Evolutionary conservation across 1,140 invertebrate genomes (phyloP), one percentile per base, ranked within the genome.

Genomic region (Leptinotarsa undecemlineata): DNA sequence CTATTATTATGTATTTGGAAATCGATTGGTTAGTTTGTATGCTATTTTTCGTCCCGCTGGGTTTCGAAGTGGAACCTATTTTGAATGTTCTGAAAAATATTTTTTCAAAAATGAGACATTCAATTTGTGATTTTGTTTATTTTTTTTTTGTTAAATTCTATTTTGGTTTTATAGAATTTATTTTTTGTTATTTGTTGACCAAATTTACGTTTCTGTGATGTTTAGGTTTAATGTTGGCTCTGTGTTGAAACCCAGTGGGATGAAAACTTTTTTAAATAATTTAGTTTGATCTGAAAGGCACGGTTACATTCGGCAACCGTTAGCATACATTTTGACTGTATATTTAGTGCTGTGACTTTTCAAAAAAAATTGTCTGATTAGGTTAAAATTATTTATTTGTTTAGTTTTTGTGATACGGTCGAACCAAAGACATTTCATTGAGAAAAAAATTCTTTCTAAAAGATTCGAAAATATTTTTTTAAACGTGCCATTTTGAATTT

Each of bases 331-430:
- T 79, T 81, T 80, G 82, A 83, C 82, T 83, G 82, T 82, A 82
- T 83, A 79, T 83, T 83, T 82, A 82, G 82, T 82, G 82, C 82
- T 83, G 82, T 83, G 82, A 83, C 77, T 80, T 76, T 77, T 80
- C 78, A 81, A 78, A 80, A 79, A 75, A 76, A 72, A 78, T 78
- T 73, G 81, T 82, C 81, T 82, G 82, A 82, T 79, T 83, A 83
- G 82, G 80, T 81, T 82, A 80, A 76, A 79, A 79, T 76, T 81
- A 80, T 81, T 81, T 81, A 80, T 80, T 82, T 82, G 73, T 79
- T 81, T 81, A 66, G 8, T 57, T 75, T 81, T 82, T 82, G 82
- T 82, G 82, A 82, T 82, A 82, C 79, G 79, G 80, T 81, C 81
- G 76, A 82, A 82, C 82, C 82, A 83, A 83, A 83, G 82, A 83